A percentile compares a stretch with the other conserved stretches of the same genome.
Conservation (phyloP, 2,888 invertebrate genomes). For the Eilema caniola region DNA sequence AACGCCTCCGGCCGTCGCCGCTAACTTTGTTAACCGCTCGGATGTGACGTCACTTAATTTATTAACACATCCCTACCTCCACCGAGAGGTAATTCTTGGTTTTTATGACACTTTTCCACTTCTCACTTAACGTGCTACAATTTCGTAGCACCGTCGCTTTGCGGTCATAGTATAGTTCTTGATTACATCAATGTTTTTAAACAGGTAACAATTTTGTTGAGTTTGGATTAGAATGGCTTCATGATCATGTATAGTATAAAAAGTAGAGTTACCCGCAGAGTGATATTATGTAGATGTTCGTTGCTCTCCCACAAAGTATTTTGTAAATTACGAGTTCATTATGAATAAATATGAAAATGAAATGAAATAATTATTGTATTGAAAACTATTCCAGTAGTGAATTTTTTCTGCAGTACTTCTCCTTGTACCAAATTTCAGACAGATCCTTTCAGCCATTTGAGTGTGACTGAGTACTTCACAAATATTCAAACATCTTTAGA, state of each 20-base stretch:
- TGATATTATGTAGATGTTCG: neutral
- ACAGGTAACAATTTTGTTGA: neutral
- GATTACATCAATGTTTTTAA: slow-evolving; percentile 21
- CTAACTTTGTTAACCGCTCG: slow-evolving; percentile 79
- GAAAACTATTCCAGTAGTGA: too few species aligned
- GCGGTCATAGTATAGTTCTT: slow-evolving; percentile 46
- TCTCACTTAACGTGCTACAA: slow-evolving; percentile 69
- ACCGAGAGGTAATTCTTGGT: slow-evolving; percentile 68
- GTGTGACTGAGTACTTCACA: too few species aligned
- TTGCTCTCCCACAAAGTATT: neutral
- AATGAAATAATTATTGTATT: too few species aligned
- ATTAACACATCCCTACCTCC: slow-evolving; percentile 82
- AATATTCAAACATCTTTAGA: too few species aligned
- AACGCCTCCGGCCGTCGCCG: slow-evolving; percentile 80
- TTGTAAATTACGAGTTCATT: too few species aligned
- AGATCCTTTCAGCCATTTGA: too few species aligned
- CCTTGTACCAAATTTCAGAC: too few species aligned
- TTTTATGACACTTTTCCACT: slow-evolving; percentile 78
- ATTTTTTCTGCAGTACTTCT: too few species aligned
- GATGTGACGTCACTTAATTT: slow-evolving; percentile 87
- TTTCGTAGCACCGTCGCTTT: slow-evolving; percentile 51
- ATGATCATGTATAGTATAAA: neutral
- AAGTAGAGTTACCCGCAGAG: neutral
- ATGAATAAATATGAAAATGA: too few species aligned
- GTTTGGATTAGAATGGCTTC: neutral